A percentile compares a stretch with the other conserved stretches of the same genome.
phyloP scores from a whole-genome alignment of 2,113 vertebrate genomes.

The Microcebus ravelobensis region DNA sequence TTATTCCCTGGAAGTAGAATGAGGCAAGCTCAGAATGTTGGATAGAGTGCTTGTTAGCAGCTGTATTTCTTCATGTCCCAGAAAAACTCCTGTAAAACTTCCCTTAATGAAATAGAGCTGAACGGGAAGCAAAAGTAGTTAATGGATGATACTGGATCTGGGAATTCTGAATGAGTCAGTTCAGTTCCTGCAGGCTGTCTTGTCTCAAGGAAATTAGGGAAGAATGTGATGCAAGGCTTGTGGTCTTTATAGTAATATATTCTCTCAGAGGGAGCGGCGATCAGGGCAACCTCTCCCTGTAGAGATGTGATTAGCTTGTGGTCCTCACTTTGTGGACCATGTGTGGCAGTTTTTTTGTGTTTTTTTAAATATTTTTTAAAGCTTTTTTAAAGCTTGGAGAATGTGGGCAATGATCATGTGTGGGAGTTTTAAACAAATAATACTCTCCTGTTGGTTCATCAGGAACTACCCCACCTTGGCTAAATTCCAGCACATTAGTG shows the following conservation, averaged over 20 bases:
- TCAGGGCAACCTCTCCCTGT: not conserved
- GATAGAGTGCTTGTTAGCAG: not conserved
- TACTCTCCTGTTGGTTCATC: not conserved
- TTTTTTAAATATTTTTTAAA: too few species aligned
- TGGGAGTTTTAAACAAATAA: not conserved
- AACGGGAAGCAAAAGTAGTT: not conserved
- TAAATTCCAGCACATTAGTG: not conserved
- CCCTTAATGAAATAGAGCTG: not conserved
- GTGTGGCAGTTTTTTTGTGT: not conserved
- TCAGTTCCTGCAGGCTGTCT: not conserved
- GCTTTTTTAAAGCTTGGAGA: too few species aligned
- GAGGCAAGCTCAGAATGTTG: not conserved
- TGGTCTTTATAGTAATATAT: not conserved
- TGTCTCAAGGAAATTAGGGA: not conserved
- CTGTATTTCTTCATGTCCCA: not conserved
- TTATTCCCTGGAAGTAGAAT: not conserved
- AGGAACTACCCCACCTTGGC: not conserved
- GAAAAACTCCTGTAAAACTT: not conserved
- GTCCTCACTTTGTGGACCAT: not conserved
- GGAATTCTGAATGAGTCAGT: not conserved
- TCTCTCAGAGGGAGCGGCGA: not conserved
- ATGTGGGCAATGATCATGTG: too few species aligned
- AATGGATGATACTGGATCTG: not conserved
- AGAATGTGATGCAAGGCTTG: rapidly evolving
- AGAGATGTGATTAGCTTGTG: not conserved